A percentile compares a stretch with the other conserved stretches of the same genome.
Conservation (phyloP, 2,797 vertebrate species). For the Thaleichthys pacificus region DNA sequence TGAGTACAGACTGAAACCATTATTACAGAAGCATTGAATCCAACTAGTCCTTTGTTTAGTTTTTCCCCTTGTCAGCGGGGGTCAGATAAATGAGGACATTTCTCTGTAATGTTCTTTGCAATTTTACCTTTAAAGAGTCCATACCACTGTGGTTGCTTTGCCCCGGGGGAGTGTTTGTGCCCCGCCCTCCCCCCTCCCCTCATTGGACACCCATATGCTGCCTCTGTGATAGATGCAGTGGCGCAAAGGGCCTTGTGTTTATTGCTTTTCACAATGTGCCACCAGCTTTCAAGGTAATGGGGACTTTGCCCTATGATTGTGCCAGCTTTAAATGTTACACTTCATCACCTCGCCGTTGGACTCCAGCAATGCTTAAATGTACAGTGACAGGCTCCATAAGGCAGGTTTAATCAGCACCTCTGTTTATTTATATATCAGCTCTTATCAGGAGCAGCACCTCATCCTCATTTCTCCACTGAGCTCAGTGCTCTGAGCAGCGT, state of each 20-base stretch:
- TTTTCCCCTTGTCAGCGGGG: constrained; percentile 13
- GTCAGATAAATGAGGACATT: constrained; percentile 42
- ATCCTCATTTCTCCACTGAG: constrained; percentile 57
- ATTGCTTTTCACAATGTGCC: constrained; percentile 68
- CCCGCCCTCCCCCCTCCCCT: constrained; percentile 29
- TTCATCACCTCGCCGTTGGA: constrained; percentile 63
- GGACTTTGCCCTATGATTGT: constrained; percentile 63
- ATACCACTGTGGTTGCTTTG: constrained; percentile 52
- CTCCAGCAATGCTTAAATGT: constrained; percentile 55
- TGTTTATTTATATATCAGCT: constrained; percentile 66
- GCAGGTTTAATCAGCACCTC: constrained; percentile 57
- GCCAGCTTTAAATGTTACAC: constrained; percentile 66
- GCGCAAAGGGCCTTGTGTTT: constrained; percentile 51
- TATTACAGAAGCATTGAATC: constrained; percentile 19
- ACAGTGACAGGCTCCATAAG: constrained; percentile 52
- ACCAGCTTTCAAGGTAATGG: constrained; percentile 60
- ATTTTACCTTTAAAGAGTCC: constrained; percentile 47
- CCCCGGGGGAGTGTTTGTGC: constrained; percentile 45
- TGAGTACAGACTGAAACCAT: background rate
- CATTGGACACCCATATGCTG: constrained; percentile 59
- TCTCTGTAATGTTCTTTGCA: constrained; percentile 32
- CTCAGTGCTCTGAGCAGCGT: constrained; percentile 46
- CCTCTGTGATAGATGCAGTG: constrained; percentile 58
- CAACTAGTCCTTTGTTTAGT: constrained; percentile 17
- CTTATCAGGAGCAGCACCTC: constrained; percentile 59